Percentiles rank a stretch among this genome's conserved stretches.
These are phyloP conservation scores for Cybosia mesomella DNA, from an alignment of 2,888 invertebrate genomes.

Conservation along the genomic window DNA sequence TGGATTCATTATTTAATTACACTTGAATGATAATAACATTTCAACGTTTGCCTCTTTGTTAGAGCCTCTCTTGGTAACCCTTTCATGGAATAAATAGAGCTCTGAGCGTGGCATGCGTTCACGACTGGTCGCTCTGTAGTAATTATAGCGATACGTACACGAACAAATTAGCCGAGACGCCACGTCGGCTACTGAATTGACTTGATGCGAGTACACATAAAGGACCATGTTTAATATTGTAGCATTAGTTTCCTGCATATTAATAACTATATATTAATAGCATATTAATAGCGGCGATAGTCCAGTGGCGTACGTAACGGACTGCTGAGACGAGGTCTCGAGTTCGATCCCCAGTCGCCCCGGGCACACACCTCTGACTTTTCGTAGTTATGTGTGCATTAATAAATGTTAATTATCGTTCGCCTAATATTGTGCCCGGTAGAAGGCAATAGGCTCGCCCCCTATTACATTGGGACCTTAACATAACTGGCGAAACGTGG, in stretches of 20 bases:
- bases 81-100: slow-evolving; percentile 9
- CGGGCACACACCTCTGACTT: too few relatives aligned
- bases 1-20: neutral
- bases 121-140: slow-evolving; percentile 32
- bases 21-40: neutral
- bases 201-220: slow-evolving; percentile 41
- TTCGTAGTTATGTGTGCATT: too few relatives aligned
- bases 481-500: too few relatives aligned
- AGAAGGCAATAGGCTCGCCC: too few relatives aligned
- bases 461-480: too few relatives aligned
- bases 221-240: neutral
- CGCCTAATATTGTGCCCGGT: too few relatives aligned
- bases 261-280: too few relatives aligned
- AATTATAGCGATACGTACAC: slow-evolving; percentile 36
- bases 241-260: neutral
- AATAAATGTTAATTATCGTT: too few relatives aligned
- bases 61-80: neutral
- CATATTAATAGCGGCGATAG: too few relatives aligned
- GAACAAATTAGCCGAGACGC: slow-evolving; percentile 54
- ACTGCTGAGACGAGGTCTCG: too few relatives aligned
- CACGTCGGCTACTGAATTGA: slow-evolving; percentile 62
- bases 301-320: too few relatives aligned
- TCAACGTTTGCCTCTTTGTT: neutral
- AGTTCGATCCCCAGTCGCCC: too few relatives aligned
- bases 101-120: slow-evolving; percentile 6